Percentiles rank a stretch among this genome's conserved stretches.
phyloP scores from a whole-genome alignment of 2,888 invertebrate genomes.

The Thereva unica region DNA sequence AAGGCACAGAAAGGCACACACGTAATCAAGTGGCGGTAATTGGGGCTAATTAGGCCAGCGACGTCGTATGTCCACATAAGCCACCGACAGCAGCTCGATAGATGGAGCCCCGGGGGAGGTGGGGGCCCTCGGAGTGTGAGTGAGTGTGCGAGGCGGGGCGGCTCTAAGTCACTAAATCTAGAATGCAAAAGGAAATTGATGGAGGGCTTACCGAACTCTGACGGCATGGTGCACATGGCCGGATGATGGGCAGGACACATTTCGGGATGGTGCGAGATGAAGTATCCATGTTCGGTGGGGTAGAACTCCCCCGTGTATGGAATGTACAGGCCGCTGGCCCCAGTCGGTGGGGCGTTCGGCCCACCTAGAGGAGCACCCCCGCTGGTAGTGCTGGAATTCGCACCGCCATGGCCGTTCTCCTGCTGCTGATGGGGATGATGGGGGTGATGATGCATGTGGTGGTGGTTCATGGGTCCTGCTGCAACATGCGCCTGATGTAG shows the following conservation, averaged over 20 bases:
- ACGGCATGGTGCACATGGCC: constrained; percentile 73
- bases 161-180: not conserved
- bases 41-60: constrained; percentile 20
- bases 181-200: constrained; percentile 13
- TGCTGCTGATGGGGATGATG: constrained; percentile 34
- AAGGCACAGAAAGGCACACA: not conserved
- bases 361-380: constrained; percentile 35
- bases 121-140: too few relatives aligned
- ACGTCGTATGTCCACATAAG: too few relatives aligned
- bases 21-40: constrained; percentile 17
- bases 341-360: constrained; percentile 44
- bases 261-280: constrained; percentile 57
- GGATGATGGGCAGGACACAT: constrained; percentile 68
- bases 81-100: too few relatives aligned
- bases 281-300: constrained; percentile 55
- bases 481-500: constrained; percentile 19
- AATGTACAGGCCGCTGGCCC: constrained; percentile 54
- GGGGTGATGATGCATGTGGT: constrained; percentile 43
- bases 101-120: too few relatives aligned
- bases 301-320: constrained; percentile 56
- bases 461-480: constrained; percentile 43
- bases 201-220: constrained; percentile 70
- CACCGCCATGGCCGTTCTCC: constrained; percentile 35
- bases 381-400: not conserved
- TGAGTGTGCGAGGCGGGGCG: too few relatives aligned